Evolutionary conservation across 1,140 invertebrate species (phyloP).

Genomic region (Solen grandis): DNA sequence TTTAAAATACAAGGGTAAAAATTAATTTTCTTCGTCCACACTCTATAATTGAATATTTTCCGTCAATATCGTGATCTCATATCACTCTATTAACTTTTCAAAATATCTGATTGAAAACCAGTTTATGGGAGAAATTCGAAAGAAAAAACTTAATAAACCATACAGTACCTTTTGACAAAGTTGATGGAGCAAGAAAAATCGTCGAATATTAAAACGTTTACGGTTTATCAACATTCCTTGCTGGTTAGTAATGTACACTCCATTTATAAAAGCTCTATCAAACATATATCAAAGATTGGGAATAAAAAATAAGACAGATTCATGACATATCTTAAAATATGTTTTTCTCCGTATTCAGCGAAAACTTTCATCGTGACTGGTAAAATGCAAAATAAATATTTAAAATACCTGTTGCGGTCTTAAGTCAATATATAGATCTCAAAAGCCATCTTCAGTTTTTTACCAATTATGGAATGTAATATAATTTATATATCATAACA

Average conservation of each 20-base stretch:
- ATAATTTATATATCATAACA: too few species aligned
- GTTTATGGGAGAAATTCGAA: conserved; percentile 20
- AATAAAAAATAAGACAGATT: too few species aligned
- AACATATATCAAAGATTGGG: too few species aligned
- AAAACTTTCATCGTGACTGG: too few species aligned
- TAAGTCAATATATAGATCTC: too few species aligned
- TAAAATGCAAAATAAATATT: too few species aligned
- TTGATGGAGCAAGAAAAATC: conserved; percentile 20
- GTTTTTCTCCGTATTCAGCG: too few species aligned
- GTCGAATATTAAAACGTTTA: conserved; percentile 40
- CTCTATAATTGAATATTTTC: conserved; percentile 34
- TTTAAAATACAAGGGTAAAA: neutral
- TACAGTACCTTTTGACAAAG: conserved; percentile 21
- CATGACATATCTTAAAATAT: too few species aligned
- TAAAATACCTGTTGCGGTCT: too few species aligned
- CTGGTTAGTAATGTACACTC: conserved; percentile 39
- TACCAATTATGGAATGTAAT: too few species aligned
- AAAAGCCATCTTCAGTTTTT: too few species aligned
- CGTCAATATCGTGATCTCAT: neutral
- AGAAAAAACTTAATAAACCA: conserved; percentile 11
- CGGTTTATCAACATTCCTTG: conserved; percentile 28
- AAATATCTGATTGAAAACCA: conserved; percentile 41
- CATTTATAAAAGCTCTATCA: conserved; percentile 34
- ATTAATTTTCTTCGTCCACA: conserved; percentile 21
- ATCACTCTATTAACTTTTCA: conserved; percentile 44